Evolutionary conservation across 1,140 invertebrate genomes (phyloP), one percentile per base, ranked within the genome.

Genomic region (Penaeus vannamei): DNA sequence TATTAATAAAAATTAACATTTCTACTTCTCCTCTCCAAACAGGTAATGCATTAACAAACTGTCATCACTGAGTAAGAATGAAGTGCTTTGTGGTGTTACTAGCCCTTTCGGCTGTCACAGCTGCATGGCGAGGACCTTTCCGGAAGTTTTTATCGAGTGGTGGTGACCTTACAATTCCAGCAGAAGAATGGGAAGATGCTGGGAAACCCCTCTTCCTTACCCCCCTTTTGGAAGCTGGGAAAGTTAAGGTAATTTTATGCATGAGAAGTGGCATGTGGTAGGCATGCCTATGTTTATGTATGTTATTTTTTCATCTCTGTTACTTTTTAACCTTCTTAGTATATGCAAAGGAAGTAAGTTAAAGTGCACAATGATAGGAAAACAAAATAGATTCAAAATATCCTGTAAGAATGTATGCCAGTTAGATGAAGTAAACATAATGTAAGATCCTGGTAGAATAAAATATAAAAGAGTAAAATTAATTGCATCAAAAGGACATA

Each of bases 171-270:
- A 80, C 59, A 14, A 12, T 86, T 0, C 23, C 59, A 12, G 10
- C 32, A 2, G 46, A 77, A 32, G 61, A 19, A 0, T 69, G 32
- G 61, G 72, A 80, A 8, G 53, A 62, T 79, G 87, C 64, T 26
- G 87, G 82, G 20, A 61, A 85, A 20, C 87, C 87, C 23, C 83
- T 89, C 22, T 89, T 89, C 60, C 59, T 88, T 17, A 88, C 87
- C 22, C 87, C 87, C 32, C 82, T 84, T 3, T 60, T 89, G 17
- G 83, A 89, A 80, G 87, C 82, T 32, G 87, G 87, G 20, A 89
- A 85, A 59, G 84, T 89, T 5, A 61, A 89, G 87, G 87, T 79
- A 84, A 36, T 64, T 62, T 17, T 26, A 61, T 23, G 29, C 19
- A 19, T 62, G 0, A 26, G 26, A 22, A 29, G 46, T 59, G 36